Evolutionary conservation across 2,888 invertebrate species (phyloP).

Genomic region (Nomada ruficornis): DNA sequence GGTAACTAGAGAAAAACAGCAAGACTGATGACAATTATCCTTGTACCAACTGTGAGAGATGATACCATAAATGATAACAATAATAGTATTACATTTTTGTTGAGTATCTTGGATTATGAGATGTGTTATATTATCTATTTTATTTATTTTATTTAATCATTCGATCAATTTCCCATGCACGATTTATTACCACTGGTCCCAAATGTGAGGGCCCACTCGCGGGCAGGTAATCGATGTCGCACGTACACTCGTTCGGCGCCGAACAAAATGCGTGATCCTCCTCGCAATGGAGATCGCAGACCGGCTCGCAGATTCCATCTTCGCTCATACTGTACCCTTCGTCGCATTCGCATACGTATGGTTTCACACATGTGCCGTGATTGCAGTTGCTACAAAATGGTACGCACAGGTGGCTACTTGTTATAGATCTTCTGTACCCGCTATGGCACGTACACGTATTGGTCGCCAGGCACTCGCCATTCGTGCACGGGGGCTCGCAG

Average conservation of each 20-base stretch:
- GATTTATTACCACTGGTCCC: constrained; percentile 7
- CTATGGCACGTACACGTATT: constrained; percentile 71
- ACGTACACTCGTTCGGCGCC: constrained; percentile 75
- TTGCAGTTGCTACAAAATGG: constrained; percentile 84
- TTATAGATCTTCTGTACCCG: constrained; percentile 85
- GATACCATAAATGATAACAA: too few species aligned
- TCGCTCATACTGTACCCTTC: constrained; percentile 84
- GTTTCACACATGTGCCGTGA: constrained; percentile 83
- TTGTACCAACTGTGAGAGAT: too few species aligned
- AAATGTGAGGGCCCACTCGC: constrained; percentile 77
- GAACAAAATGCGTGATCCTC: constrained; percentile 69
- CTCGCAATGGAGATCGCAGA: constrained; percentile 77
- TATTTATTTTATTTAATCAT: too few species aligned
- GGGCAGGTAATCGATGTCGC: constrained; percentile 70
- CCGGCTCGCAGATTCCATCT: constrained; percentile 83
- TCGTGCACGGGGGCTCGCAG: constrained; percentile 71
- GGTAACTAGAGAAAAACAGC: too few species aligned
- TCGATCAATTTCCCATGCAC: too few species aligned
- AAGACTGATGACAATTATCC: too few species aligned
- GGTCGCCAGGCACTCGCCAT: constrained; percentile 71
- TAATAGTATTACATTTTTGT: too few species aligned
- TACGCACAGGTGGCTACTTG: constrained; percentile 83
- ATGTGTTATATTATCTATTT: too few species aligned
- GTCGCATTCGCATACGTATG: constrained; percentile 79
- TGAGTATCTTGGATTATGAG: too few species aligned